Evolutionary conservation across 2,113 vertebrate species (phyloP).

Genomic region (Phyllostomus hastatus): DNA sequence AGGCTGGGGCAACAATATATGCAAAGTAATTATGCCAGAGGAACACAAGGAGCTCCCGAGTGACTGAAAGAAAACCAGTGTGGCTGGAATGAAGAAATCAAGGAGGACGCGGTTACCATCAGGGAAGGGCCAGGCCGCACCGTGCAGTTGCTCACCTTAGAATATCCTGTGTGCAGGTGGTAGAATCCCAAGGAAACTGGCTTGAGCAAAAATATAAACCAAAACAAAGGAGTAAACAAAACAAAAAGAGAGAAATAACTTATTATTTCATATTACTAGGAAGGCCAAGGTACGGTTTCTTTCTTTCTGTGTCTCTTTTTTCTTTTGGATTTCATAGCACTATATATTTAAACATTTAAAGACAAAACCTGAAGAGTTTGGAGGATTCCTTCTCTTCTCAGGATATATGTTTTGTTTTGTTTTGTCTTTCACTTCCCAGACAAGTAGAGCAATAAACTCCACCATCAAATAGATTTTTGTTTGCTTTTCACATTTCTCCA

Average conservation of each 20-base stretch:
- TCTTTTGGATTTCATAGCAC: not conserved
- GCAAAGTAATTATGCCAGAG: not conserved
- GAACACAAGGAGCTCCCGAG: not conserved
- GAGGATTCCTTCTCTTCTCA: not conserved
- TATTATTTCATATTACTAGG: not conserved
- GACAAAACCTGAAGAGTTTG: not conserved
- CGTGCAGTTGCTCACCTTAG: not conserved
- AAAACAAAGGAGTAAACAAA: not conserved
- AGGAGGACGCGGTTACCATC: not conserved
- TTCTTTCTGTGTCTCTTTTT: not conserved
- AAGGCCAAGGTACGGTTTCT: not conserved
- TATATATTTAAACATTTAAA: not conserved
- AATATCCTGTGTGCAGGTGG: not conserved
- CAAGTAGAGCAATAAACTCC: not conserved
- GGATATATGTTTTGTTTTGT: too few relatives aligned
- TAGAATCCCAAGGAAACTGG: not conserved
- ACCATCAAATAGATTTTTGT: not conserved
- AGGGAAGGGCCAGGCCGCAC: not conserved
- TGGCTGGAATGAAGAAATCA: not conserved
- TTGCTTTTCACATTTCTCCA: not conserved
- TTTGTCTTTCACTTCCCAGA: conserved; percentile 2
- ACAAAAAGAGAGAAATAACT: not conserved
- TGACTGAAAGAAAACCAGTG: not conserved
- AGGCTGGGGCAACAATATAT: not conserved
- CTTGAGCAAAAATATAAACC: not conserved